Base-by-base conservation (phyloP, 2,113 vertebrate species). In the Rhea americana region DNA sequence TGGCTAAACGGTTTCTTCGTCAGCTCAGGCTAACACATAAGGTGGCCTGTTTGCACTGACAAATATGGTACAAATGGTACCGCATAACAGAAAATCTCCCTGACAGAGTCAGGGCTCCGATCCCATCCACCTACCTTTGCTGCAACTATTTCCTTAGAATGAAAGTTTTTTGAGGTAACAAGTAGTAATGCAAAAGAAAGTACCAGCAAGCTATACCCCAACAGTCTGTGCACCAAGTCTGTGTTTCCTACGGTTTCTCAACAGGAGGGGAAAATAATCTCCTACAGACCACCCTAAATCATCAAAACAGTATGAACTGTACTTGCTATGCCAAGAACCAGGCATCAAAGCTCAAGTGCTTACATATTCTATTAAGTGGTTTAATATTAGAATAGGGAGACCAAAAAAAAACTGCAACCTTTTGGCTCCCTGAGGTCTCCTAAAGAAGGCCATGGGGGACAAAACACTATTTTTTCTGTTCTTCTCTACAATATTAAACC, bases 291-390 rank as follows among this genome's bases (percentile, higher is more conserved):
- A 96, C 88, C 92, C 94, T 87, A 95, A 92, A 86, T 79, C 93
- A 89, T 95, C 91, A 95, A 87, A 94, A 81, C 59, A 93, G 45
- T 89, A 82, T 51, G 79, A 92, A 62, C 66, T 77, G 37, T 79
- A 65, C 67, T 91, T 81, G 62, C 35, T 72, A 71, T 79, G 70
- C 85, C 80, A 92, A 92, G 48, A 94, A 56, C 24, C 68, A 83
- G 39, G 92, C 92, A 95, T 95, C 91, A 94, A 95, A 93, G 92
- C 89, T 81, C 65, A 75, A 94, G 53, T n/a, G 84, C 92, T 96
- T 95, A 90, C 91, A 95, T 95, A 94, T 96, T 97, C 78, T 94
- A 93, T 94, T 89, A 86, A 89, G 73, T 78, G 47, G 74, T 87
- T 95, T 95, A 95, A 85, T 97, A 92, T 93, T 93, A 89, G 80